Evolutionary conservation across 35 echinoderm and acorn worm species (phyloP).

Genomic region (Heliocidaris tuberculata): DNA sequence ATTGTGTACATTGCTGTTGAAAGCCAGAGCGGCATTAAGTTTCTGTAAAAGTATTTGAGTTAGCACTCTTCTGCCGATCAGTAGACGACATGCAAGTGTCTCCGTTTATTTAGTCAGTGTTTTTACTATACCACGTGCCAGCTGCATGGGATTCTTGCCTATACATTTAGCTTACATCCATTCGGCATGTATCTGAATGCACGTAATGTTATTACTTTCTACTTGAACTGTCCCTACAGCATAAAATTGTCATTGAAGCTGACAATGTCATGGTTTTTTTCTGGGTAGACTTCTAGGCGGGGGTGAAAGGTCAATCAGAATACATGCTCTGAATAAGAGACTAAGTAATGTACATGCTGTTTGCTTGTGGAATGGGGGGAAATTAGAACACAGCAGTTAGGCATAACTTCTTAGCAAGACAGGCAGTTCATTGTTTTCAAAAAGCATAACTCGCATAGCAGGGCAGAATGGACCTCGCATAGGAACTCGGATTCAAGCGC

Average conservation of each 20-base stretch:
- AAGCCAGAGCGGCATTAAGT: too few relatives aligned
- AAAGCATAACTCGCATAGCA: conserved; percentile 1
- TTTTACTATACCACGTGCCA: background rate
- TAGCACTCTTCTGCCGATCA: too few relatives aligned
- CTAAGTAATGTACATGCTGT: background rate
- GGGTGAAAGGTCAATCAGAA: background rate
- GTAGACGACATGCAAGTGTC: background rate
- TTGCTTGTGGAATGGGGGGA: background rate
- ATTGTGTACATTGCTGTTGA: too few relatives aligned
- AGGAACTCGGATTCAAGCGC: background rate
- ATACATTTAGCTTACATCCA: background rate
- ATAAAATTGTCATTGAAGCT: background rate
- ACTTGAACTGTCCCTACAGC: background rate
- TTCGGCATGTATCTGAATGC: background rate
- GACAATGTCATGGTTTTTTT: background rate
- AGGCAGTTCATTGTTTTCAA: background rate
- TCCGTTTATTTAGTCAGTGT: background rate
- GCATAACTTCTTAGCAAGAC: background rate
- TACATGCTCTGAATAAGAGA: background rate
- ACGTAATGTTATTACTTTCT: background rate
- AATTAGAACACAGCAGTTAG: conserved; percentile 9
- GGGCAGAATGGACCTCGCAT: background rate
- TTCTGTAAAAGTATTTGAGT: too few relatives aligned
- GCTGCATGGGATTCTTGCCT: background rate
- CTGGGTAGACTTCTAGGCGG: background rate